Base-by-base conservation (phyloP, 2,113 vertebrate genomes). In the Tachycineta bicolor region DNA sequence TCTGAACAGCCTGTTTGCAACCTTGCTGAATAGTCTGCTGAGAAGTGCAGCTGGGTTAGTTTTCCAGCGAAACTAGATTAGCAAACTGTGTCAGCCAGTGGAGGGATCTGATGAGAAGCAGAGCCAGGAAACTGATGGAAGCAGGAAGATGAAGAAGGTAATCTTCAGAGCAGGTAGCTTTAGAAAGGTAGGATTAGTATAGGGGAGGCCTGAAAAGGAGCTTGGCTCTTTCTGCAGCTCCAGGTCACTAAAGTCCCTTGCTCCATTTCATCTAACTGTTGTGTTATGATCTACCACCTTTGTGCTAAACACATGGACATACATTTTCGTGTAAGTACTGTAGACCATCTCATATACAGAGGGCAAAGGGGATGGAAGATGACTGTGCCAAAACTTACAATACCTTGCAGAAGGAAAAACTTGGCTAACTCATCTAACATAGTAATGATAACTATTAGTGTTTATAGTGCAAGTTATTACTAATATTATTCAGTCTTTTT, bases 231-330 rank as follows among this genome's bases (percentile, higher is more conserved):
- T 62, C 37, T 49, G 7, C n/a, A 70, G 4, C 14, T 56, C 15
- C 2, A 2, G 5, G 5, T 69, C 68, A 34, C 20, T 68, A 33
- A 86, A 47, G 3, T 73, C 44, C 15, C 12, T 59, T 73, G 41
- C 4, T 9, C 8, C 33, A 24, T 47, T 90, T 85, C 46, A 44
- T 34, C 8, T n/a, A 82, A 65, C 14, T 44, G 4, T 6, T 49
- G 19, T 0, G 0, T 67, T 74, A 39, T 5, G 5, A 47, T 55
- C 14, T 39, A 44, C 21, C 15, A 75, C 2, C 13, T 60, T 37
- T 1, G 1, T 6, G 7, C 20, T 53, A 13, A 15, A 37, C 50
- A 17, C 3, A 6, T 14, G 20, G 22, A 11, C 3, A 2, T 50
- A 37, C 7, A 5, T 76, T 53, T 91, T 91, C 19, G 13, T 39